phyloP scores from a whole-genome alignment of 2,797 vertebrate species.

The Esox masquinongy region DNA sequence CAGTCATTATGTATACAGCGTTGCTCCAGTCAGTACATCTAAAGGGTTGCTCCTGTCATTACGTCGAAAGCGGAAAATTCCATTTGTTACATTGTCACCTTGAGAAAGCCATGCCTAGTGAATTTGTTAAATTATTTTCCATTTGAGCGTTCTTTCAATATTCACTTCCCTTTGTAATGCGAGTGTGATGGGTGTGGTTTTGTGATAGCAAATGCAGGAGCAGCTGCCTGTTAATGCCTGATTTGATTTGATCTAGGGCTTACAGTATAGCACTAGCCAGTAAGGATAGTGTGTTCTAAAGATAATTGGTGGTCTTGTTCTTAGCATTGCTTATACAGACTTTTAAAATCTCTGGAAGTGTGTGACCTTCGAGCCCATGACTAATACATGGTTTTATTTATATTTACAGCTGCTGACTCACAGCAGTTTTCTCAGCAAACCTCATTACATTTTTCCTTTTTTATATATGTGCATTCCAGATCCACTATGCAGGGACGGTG shows the following conservation, averaged over 20 bases:
- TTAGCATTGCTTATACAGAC: background rate
- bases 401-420: background rate
- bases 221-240: background rate
- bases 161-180: too few species aligned
- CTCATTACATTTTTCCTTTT: background rate
- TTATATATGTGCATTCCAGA: conserved; percentile 67
- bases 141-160: too few species aligned
- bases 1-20: too few species aligned
- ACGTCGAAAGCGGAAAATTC: too few species aligned
- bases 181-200: too few species aligned
- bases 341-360: background rate
- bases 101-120: too few species aligned
- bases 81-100: too few species aligned
- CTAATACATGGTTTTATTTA: background rate
- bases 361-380: background rate
- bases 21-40: too few species aligned
- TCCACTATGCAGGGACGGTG: conserved; percentile 87
- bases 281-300: background rate
- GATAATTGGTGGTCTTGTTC: background rate
- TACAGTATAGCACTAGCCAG: background rate
- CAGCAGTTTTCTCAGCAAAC: background rate
- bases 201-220: too few species aligned
- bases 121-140: too few species aligned
- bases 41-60: too few species aligned
- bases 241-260: too few species aligned